Evolutionary conservation across 2,888 invertebrate species (phyloP).

Genomic region (Colletes collaris): DNA sequence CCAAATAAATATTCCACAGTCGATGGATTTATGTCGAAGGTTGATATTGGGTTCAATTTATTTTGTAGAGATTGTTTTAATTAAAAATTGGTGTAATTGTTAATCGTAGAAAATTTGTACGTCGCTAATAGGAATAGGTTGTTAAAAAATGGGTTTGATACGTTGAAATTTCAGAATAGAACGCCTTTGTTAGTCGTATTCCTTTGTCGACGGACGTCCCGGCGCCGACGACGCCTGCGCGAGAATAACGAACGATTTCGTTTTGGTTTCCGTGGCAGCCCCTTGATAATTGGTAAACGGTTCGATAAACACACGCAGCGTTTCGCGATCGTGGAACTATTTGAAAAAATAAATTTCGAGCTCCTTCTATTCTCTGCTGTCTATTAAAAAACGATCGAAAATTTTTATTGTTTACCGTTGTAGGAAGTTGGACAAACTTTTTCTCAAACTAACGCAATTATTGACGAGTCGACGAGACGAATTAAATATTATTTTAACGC

Average conservation of each 20-base stretch:
- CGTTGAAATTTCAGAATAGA: neutral
- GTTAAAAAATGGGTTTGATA: neutral
- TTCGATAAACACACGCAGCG: conserved; percentile 52
- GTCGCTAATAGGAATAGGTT: no score
- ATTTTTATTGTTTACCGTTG: neutral
- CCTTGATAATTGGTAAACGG: conserved; percentile 67
- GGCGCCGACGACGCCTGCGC: conserved; percentile 73
- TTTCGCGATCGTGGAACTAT: conserved; percentile 15
- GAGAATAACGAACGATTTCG: conserved; percentile 81
- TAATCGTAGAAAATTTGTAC: neutral
- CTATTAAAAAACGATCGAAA: neutral
- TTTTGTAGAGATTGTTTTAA: no score
- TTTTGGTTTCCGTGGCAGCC: conserved; percentile 68
- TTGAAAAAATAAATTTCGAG: neutral
- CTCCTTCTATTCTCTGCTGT: neutral
- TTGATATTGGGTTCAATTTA: no score
- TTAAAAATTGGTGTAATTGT: no score
- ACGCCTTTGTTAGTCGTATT: conserved; percentile 15
- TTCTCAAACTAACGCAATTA: neutral
- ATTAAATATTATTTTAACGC: neutral
- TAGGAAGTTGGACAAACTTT: neutral
- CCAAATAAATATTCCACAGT: no score
- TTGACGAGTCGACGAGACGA: neutral
- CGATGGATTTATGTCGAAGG: no score
- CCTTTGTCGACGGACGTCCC: conserved; percentile 26